Percentiles rank a stretch among this genome's conserved stretches.
Conservation (phyloP, 2,797 vertebrate genomes). For the Sebastes melanostomus region DNA sequence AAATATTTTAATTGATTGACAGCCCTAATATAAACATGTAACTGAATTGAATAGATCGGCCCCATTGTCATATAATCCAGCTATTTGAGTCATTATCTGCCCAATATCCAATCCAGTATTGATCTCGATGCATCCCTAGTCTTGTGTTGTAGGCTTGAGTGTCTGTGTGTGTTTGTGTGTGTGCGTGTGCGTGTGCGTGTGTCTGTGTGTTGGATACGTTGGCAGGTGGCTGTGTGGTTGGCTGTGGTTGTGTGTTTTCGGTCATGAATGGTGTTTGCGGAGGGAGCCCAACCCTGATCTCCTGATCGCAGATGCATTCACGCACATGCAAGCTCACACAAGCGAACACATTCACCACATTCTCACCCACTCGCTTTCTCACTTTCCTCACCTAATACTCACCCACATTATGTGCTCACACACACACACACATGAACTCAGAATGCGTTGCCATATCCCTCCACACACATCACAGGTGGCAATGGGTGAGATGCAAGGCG, state of each 20-base stretch:
- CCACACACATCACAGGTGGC: neutral
- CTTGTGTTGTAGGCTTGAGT: neutral
- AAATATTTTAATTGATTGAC: too few species aligned
- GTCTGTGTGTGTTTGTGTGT: neutral
- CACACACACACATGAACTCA: neutral
- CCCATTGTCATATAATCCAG: too few species aligned
- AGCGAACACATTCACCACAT: neutral
- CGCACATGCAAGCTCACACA: neutral
- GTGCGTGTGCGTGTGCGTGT: neutral
- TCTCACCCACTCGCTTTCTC: conserved; percentile 13
- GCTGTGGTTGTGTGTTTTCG: conserved; percentile 30
- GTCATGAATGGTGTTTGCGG: conserved; percentile 81
- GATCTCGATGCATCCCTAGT: too few species aligned
- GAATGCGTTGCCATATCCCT: neutral
- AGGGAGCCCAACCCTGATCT: neutral
- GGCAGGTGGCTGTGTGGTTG: conserved; percentile 68
- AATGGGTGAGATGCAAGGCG: neutral
- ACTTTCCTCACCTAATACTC: neutral
- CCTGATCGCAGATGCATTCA: neutral
- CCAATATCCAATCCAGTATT: too few species aligned
- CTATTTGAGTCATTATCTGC: too few species aligned
- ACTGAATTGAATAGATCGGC: too few species aligned
- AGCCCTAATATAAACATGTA: too few species aligned
- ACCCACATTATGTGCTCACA: neutral
- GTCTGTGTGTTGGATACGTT: neutral